These are phyloP conservation scores for Oopsacas minuta DNA, from an alignment of 37 sponge, comb jelly and placozoan genomes.

Conservation along the genomic window DNA sequence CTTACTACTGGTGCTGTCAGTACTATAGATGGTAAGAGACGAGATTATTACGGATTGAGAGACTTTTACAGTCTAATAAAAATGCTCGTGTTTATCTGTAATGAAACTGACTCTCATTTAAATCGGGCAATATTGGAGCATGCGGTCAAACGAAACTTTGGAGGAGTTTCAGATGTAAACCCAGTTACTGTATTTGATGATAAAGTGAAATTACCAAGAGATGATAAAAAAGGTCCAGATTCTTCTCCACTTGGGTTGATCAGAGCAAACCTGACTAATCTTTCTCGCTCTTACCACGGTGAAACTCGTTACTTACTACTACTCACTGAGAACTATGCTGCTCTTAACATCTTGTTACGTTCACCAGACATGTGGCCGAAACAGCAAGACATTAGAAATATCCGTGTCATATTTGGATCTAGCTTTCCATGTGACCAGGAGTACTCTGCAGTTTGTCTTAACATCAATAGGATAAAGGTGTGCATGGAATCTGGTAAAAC, in stretches of 20 bases:
- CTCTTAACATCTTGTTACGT: constrained; percentile 33
- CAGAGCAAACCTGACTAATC: constrained; percentile 39
- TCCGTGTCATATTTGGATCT: constrained; percentile 40
- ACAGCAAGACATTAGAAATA: neutral
- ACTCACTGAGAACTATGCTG: constrained; percentile 41
- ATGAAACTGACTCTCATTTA: constrained; percentile 21
- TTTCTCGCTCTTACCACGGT: constrained; percentile 10
- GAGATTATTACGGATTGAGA: constrained; percentile 82
- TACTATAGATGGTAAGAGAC: constrained; percentile 23
- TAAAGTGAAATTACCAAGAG: neutral
- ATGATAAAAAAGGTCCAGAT: constrained; percentile 28
- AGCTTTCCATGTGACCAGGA: constrained; percentile 51
- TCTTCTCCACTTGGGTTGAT: constrained; percentile 53
- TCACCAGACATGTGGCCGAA: constrained; percentile 10
- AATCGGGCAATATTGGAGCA: constrained; percentile 51
- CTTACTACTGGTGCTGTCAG: constrained; percentile 23
- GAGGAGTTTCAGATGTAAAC: constrained; percentile 35
- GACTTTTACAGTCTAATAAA: constrained; percentile 93
- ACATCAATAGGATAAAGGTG: constrained; percentile 36
- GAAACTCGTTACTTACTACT: constrained; percentile 49
- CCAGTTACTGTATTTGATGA: neutral
- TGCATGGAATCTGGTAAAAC: constrained; percentile 49
- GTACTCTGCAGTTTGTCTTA: constrained; percentile 40
- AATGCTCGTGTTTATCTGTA: constrained; percentile 72
- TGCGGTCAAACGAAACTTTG: constrained; percentile 78